Conservation (phyloP, 1,140 invertebrate genomes). For the Sitodiplosis mosellana region DNA sequence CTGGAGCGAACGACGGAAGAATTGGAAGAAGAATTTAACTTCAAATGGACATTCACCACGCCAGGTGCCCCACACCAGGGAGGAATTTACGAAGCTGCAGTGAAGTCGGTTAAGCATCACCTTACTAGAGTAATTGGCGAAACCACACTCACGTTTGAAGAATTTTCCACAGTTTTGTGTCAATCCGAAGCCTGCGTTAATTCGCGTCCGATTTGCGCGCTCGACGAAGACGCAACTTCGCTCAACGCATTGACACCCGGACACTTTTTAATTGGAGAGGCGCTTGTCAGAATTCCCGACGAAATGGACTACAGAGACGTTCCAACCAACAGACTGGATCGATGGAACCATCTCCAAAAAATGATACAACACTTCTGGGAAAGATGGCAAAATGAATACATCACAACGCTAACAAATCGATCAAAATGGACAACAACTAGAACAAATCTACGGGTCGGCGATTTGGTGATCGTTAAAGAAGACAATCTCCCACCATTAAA, state of each 20-base stretch:
- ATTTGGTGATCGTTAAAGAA: no score
- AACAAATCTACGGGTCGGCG: no score
- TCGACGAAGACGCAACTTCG: conserved; percentile 13
- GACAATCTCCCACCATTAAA: no score
- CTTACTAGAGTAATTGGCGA: conserved; percentile 9
- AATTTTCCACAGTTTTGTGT: conserved; percentile 7
- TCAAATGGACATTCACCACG: conserved; percentile 13
- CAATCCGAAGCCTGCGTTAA: conserved; percentile 13
- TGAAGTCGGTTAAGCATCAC: conserved; percentile 14
- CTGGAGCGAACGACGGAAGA: no score
- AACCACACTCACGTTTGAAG: conserved; percentile 8
- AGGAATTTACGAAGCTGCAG: conserved; percentile 14
- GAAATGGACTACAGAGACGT: no score
- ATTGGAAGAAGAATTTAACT: neutral
- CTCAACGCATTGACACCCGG: conserved; percentile 13
- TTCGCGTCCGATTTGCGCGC: conserved; percentile 9
- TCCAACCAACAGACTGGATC: no score
- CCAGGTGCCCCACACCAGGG: conserved; percentile 15
- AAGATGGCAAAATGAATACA: no score
- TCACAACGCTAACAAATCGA: no score
- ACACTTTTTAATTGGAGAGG: conserved; percentile 19
- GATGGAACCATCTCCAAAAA: no score
- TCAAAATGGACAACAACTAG: no score
- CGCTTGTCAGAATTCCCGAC: conserved; percentile 1
- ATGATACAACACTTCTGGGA: no score